Base-by-base conservation (phyloP, 1,140 invertebrate genomes). In the Drosophila baimaii region DNA sequence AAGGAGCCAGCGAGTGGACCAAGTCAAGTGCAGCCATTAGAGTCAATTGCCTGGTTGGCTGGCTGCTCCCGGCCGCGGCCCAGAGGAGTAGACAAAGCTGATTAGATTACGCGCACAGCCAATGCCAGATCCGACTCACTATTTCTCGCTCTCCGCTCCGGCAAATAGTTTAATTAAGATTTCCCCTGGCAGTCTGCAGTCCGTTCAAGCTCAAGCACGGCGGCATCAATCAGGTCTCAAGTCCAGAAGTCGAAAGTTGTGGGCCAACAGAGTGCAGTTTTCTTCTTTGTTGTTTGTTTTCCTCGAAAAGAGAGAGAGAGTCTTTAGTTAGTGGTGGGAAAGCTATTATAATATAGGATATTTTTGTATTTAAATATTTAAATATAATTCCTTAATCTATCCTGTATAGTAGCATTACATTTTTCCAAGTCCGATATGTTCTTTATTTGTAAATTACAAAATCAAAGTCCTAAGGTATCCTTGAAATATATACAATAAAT, bases 1-100 rank as follows among this genome's bases (percentile, higher is more conserved):
- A 23, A 29, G 56, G 64, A 44, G 31, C 15, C n/a, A 21, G 29
- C 15, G 31, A 43, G 23, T 31, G 70, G 58, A 27, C 47, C 74
- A 23, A 49, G 63, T 59, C 51, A 77, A 77, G 64, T 69, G 75
- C 75, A 77, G 33, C 73, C 73, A 77, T 77, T 77, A 76, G 47
- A 58, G 73, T 29, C 62, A 58, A 77, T 70, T 49, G 69, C 65
- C 69, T 58, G 64, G 49, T 25, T 49, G 72, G 12, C 49, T 51
- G 49, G 25, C 25, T 29, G 47, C 10, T n/a, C n/a, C n/a, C 31
- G 4, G 31, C 8, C 12, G 4, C 47, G 27, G 21, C 55, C 46
- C 31, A 54, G 39, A 47, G 56, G 23, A 59, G 52, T 29, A 77
- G 74, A 41, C 81, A 85, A 73, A 74, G 73, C 56, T 77, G 73